A percentile compares a stretch with the other conserved stretches of the same genome.
These are phyloP conservation scores for Campoplex capitator DNA, from an alignment of 2,888 invertebrate species.

Conservation along the genomic window DNA sequence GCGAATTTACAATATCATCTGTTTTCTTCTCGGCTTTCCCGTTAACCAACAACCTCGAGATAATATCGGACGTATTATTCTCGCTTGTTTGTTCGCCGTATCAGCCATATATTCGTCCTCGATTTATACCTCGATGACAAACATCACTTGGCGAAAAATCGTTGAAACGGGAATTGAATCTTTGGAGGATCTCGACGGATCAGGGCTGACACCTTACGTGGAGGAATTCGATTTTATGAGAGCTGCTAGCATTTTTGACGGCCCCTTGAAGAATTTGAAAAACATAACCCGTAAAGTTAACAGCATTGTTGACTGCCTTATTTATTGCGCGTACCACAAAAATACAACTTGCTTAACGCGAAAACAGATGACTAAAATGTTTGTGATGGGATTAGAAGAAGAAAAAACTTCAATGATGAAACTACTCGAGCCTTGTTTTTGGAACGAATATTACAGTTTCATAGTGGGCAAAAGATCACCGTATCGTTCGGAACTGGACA, in stretches of 20 bases:
- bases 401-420: not conserved
- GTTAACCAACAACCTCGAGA: slow-evolving; percentile 12
- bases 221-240: slow-evolving; percentile 3
- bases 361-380: not conserved
- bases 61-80: slow-evolving; percentile 43
- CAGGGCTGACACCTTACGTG: slow-evolving; percentile 52
- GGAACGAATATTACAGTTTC: slow-evolving; percentile 16
- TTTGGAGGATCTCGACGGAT: slow-evolving; percentile 60
- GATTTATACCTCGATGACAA: slow-evolving; percentile 66
- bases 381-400: not conserved
- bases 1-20: too few species aligned
- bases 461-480: slow-evolving; percentile 57
- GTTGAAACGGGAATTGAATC: slow-evolving; percentile 35
- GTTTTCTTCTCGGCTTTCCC: too few species aligned
- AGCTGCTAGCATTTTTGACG: slow-evolving; percentile 9
- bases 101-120: slow-evolving; percentile 36
- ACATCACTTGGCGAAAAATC: slow-evolving; percentile 32
- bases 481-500: slow-evolving; percentile 46
- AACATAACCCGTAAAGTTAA: slow-evolving; percentile 30
- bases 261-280: slow-evolving; percentile 44
- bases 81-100: slow-evolving; percentile 53
- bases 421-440: slow-evolving; percentile 53
- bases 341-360: slow-evolving; percentile 52
- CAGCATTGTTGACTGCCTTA: not conserved
- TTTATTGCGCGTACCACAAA: slow-evolving; percentile 1